A percentile compares a stretch with the other conserved stretches of the same genome.
Evolutionary conservation across 2,797 vertebrate genomes (phyloP).

Genomic region (Alca torda): DNA sequence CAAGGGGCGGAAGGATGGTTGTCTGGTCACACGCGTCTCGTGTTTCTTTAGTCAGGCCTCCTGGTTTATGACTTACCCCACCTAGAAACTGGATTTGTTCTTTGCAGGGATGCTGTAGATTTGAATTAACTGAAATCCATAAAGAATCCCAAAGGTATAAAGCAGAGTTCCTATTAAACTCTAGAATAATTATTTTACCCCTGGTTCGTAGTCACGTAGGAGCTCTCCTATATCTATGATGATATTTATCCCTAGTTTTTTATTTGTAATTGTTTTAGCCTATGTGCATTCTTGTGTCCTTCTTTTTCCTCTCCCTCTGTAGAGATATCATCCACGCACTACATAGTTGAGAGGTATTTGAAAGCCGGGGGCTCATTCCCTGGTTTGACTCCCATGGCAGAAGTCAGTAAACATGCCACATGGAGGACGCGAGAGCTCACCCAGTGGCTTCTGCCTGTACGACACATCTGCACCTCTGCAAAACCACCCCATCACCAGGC

Average conservation of each 20-base stretch:
- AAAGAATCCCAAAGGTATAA: accelerated
- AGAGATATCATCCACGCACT: neutral
- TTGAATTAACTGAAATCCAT: neutral
- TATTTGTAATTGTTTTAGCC: neutral
- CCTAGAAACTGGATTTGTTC: neutral
- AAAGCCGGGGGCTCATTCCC: neutral
- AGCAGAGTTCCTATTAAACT: neutral
- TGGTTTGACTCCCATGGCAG: neutral
- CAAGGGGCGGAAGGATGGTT: neutral
- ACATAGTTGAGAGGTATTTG: neutral
- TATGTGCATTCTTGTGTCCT: neutral
- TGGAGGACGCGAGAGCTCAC: neutral
- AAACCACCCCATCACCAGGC: neutral
- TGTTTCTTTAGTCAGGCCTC: neutral
- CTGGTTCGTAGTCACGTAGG: neutral
- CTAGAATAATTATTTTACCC: neutral
- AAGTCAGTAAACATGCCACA: neutral
- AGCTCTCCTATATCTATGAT: neutral
- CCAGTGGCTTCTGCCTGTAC: neutral
- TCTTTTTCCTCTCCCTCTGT: neutral
- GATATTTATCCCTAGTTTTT: neutral
- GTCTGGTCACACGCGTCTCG: neutral
- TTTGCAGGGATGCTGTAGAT: neutral
- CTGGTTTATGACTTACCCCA: neutral
- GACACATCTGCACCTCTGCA: neutral